Percentiles rank a stretch among this genome's conserved stretches.
Conservation (phyloP, 35 echinoderm and acorn worm genomes). For the Chiridota heheva region DNA sequence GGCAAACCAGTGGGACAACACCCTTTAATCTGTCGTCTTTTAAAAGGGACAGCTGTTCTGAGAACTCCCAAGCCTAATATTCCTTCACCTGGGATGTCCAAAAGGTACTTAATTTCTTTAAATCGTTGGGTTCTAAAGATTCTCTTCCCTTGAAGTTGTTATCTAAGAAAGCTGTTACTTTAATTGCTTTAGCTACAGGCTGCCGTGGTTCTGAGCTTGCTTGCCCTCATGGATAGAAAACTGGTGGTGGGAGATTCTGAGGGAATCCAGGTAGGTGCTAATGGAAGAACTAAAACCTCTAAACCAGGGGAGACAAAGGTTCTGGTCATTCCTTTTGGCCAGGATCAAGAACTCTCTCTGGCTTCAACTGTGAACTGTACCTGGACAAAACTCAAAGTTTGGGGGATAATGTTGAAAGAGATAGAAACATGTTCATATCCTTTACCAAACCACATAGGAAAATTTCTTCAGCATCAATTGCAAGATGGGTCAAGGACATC, state of each 20-base stretch:
- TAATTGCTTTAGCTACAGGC: constrained; percentile 9
- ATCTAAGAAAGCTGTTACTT: constrained; percentile 8
- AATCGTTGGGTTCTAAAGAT: not conserved
- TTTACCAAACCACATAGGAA: not conserved
- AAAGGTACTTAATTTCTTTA: not conserved
- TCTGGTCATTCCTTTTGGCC: not conserved
- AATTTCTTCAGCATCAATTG: not conserved
- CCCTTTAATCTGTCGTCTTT: not conserved
- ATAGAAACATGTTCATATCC: not conserved
- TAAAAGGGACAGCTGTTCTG: not conserved
- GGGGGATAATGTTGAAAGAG: not conserved
- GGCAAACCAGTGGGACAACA: not conserved
- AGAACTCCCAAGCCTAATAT: constrained; percentile 19
- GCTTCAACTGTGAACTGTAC: not conserved
- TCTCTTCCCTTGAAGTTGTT: not conserved
- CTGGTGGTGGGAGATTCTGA: not conserved
- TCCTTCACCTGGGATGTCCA: constrained; percentile 1
- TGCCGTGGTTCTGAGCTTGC: constrained; percentile 15
- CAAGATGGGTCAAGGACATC: not conserved
- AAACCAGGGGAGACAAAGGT: constrained; percentile 18
- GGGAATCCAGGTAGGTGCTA: not conserved
- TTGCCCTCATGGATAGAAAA: not conserved
- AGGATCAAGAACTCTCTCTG: not conserved
- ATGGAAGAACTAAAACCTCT: not conserved
- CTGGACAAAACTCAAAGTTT: not conserved